Base-by-base conservation (phyloP, 2,113 vertebrate species). In the Vireo altiloquus region DNA sequence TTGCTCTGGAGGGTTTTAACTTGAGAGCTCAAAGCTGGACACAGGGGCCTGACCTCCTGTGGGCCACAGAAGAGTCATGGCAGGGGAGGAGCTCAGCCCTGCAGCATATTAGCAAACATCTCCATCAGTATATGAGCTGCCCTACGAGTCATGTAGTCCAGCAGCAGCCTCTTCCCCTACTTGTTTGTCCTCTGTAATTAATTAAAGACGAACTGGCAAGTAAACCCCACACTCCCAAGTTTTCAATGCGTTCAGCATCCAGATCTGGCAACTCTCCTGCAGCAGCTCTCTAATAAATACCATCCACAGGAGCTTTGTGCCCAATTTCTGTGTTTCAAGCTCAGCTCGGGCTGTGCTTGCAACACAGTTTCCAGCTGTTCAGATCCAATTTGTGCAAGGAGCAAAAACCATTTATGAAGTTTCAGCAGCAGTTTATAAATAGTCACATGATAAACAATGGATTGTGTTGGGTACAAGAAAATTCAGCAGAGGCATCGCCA, bases 321-420 rank as follows among this genome's bases (percentile, higher is more conserved):
- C 59, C 92, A 89, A 31, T 95, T 96, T 96, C 90, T 96, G 95
- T 94, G 92, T 86, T 68, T 28, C 89, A 95, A 95, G 3, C 87
- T 96, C 82, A 78, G 95, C 96, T 95, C 66, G 3, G 96, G 77
- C 76, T 86, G 64, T 86, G 27, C 60, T 90, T 27, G 89, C 89
- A 92, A 82, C 85, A 87, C 95, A 95, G 78, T 92, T 98, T 97
- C 96, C 97, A 98, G 97, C 97, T 98, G 97, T 97, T 97, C 91
- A 52, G 90, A 93, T 96, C 90, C 84, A 94, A 82, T 95, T 87
- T 95, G 89, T 91, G 85, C 15, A 2, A 95, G 18, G 72, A 97
- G 95, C 81, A 96, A 96, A 95, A 94, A 53, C 92, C 96, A 95
- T 96, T 94, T 78, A 63, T 17, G 79, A 84, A 86, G 71, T 69